Base-by-base conservation (phyloP, 2,888 invertebrate genomes). In the Saturnia japonica region DNA sequence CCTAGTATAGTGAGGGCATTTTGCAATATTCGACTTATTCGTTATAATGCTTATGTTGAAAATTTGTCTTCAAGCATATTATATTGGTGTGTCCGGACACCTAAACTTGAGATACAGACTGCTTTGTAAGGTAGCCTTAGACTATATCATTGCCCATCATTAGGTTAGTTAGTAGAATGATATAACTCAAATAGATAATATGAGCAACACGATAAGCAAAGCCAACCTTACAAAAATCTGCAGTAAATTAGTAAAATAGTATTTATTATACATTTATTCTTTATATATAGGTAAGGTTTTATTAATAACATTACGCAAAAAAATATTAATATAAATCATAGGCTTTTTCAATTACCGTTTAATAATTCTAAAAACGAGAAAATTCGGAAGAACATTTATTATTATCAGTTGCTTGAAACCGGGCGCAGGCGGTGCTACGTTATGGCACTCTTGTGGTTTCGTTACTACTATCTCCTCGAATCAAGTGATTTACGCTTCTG, bases 401-500 rank as follows among this genome's bases (percentile, higher is more conserved):
- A 87, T 83, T 85, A 88, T 88, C 85, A 86, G 83, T 78, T 77
- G 78, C 76, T 76, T 78, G 77, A 78, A 74, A 74, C 76, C 74
- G 73, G 76, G 76, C 77, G 73, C 78, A 74, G 77, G 77, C 78
- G 78, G 78, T 74, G 83, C 80, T 80, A 80, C 82, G 76, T 85
- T 83, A 88, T 83, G 82, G 82, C 84, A 81, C 87, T 85, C 87
- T 79, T 81, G 88, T 85, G 88, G 85, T 76, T 86, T 82, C 81
- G 79, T 84, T 86, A 85, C 85, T 85, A 82, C 85, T 77, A 82
- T 83, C 81, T 85, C 81, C 77, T 81, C 82, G 82, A 86, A 82
- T 80, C 78, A 71, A 74, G 82, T 86, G 88, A 88, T 88, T 88
- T 87, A 88, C 80, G 76, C 76, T 70, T 71, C 71, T 73, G 73